Base-by-base conservation (phyloP, 2,797 vertebrate genomes). In the Psittacula derbiana region DNA sequence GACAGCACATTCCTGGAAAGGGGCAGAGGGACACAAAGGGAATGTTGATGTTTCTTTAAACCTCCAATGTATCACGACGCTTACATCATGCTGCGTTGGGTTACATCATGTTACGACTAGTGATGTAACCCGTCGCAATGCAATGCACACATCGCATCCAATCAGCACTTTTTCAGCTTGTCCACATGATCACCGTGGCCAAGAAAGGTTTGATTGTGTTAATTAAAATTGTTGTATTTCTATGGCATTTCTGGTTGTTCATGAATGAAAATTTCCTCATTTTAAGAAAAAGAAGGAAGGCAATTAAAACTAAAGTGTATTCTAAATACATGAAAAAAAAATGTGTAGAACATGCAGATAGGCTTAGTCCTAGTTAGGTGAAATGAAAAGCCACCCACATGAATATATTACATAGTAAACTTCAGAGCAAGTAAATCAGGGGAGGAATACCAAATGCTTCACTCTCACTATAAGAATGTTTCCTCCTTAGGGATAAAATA, bases 81-180 rank as follows among this genome's bases (percentile, higher is more conserved):
- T 96, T 95, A 92, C 86, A 81, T 94, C 96, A 94, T 86, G 81
- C 60, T 93, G 93, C 94, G 80, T 92, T 60, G 84, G 90, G 95
- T 96, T 96, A 96, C 85, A 90, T 94, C 93, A 93, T 92, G 43
- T 82, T 82, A 79, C 8, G 82, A 93, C 93, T 70, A 67, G 78
- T 88, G 88, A 96, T 76, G 80, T 95, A 96, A 96, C 96, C 96
- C 96, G 86, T 97, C 96, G 95, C 96, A 96, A 97, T 90, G 81
- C 94, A 96, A 96, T 84, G 84, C 91, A 96, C 94, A 93, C 92
- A 93, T 86, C 96, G 79, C 92, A 58, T 67, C 92, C 79, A 52
- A 50, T 91, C 71, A 92, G 76, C 44, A 33, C 33, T 28, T 61
- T 79, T 82, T 71, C 82, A 70, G 64, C n/a, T 87, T 64, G 70